Conservation (phyloP, 2,888 invertebrate species). For the Eupsilia transversa region DNA sequence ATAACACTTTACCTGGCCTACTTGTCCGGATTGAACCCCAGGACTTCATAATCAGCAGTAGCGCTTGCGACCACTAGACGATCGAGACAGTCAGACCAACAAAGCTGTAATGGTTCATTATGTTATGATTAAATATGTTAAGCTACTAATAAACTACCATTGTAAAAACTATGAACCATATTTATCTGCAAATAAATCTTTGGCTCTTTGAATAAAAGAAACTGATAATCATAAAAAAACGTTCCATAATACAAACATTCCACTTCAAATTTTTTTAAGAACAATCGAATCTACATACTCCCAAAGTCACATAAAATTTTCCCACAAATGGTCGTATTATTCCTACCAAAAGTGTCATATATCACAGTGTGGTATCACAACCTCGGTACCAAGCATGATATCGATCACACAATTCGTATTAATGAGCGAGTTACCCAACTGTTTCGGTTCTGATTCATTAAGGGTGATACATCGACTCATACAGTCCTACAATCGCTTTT, state of each 20-base stretch:
- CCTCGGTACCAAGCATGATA: constrained; percentile 64
- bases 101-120: too few species aligned
- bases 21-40: too few species aligned
- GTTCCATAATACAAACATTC: constrained; percentile 14
- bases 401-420: constrained; percentile 80
- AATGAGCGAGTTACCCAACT: constrained; percentile 80
- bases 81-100: too few species aligned
- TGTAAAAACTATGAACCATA: too few species aligned
- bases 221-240: too few species aligned
- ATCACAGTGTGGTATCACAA: constrained; percentile 35
- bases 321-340: constrained; percentile 21
- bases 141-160: too few species aligned
- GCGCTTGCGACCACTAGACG: too few species aligned
- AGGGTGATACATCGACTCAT: constrained; percentile 81
- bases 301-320: background rate
- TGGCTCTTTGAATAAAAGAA: too few species aligned
- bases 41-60: too few species aligned
- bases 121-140: too few species aligned
- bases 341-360: constrained; percentile 45
- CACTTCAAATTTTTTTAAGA: constrained; percentile 2
- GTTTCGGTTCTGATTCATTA: constrained; percentile 84
- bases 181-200: too few species aligned
- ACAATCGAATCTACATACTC: constrained; percentile 28
- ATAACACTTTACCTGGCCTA: too few species aligned
- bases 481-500: constrained; percentile 62